phyloP scores from a whole-genome alignment of 2,113 vertebrate genomes.

The Rattus rattus region DNA sequence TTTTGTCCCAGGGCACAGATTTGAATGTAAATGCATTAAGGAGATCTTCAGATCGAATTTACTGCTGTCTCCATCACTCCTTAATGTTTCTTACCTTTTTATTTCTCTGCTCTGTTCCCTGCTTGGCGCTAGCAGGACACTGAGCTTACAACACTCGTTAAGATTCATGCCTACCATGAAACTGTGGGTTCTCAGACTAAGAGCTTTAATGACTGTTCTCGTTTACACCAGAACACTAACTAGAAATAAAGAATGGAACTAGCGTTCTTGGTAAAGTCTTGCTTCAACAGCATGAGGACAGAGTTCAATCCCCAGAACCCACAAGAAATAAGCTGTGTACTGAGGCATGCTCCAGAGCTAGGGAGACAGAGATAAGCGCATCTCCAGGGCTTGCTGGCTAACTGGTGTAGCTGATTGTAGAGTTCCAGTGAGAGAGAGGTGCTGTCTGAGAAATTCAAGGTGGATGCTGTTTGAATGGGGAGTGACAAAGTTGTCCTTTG shows the following conservation, averaged over 20 bases:
- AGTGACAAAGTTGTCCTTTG: background rate
- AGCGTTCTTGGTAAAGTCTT: background rate
- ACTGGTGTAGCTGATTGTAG: background rate
- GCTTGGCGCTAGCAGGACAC: background rate
- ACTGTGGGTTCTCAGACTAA: background rate
- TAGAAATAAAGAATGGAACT: background rate
- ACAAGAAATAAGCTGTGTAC: background rate
- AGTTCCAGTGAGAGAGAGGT: too few species aligned
- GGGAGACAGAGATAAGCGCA: too few species aligned
- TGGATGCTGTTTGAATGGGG: too few species aligned
- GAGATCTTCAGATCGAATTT: background rate
- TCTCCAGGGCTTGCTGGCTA: too few species aligned
- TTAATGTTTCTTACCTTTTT: background rate
- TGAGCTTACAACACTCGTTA: background rate
- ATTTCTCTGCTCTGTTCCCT: background rate
- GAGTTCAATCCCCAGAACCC: background rate
- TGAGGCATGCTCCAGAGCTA: background rate
- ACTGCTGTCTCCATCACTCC: background rate
- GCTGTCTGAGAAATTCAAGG: background rate
- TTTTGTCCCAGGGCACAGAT: constrained; percentile 21
- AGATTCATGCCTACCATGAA: background rate
- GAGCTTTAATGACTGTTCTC: background rate
- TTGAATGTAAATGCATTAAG: constrained; percentile 39
- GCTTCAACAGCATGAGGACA: background rate
- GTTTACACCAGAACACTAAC: background rate